phyloP scores from a whole-genome alignment of 92 coral and sea anemone genomes.

The Palythoa caribaeorum region DNA sequence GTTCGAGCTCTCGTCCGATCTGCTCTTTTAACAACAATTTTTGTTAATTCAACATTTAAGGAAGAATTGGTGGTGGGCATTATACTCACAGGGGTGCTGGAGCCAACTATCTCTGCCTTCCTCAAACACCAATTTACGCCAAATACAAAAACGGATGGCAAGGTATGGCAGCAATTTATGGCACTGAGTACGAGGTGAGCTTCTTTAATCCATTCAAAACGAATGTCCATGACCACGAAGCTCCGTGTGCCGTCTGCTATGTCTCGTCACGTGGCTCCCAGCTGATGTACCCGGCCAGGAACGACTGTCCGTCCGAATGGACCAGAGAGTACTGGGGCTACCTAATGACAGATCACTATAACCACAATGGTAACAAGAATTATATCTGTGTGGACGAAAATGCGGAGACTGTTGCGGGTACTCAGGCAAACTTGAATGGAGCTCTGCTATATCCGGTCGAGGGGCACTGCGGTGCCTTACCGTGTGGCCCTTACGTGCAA shows the following conservation, averaged over 20 bases:
- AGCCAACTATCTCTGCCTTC: neutral
- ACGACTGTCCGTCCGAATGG: conserved; percentile 25
- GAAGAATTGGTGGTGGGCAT: neutral
- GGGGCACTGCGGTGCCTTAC: neutral
- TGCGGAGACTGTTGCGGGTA: neutral
- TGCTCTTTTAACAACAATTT: too few species aligned
- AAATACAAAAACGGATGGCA: neutral
- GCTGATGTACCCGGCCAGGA: conserved; percentile 21
- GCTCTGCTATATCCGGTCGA: neutral
- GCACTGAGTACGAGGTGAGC: conserved; percentile 10
- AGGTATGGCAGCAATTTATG: conserved; percentile 13
- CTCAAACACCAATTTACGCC: neutral
- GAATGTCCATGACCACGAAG: neutral
- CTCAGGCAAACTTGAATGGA: neutral
- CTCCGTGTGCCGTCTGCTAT: conserved; percentile 2
- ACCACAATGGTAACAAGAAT: neutral
- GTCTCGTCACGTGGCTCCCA: conserved; percentile 20
- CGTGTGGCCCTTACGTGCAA: neutral
- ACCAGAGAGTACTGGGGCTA: conserved; percentile 23
- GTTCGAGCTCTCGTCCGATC: too few species aligned
- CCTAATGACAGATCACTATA: conserved; percentile 12
- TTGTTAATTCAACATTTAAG: neutral
- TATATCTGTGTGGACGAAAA: conserved; percentile 24
- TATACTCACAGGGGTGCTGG: neutral
- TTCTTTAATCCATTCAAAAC: neutral